Percentiles rank a stretch among this genome's conserved stretches.
phyloP scores from a whole-genome alignment of 1,140 invertebrate species.

The Tetranychus urticae region DNA sequence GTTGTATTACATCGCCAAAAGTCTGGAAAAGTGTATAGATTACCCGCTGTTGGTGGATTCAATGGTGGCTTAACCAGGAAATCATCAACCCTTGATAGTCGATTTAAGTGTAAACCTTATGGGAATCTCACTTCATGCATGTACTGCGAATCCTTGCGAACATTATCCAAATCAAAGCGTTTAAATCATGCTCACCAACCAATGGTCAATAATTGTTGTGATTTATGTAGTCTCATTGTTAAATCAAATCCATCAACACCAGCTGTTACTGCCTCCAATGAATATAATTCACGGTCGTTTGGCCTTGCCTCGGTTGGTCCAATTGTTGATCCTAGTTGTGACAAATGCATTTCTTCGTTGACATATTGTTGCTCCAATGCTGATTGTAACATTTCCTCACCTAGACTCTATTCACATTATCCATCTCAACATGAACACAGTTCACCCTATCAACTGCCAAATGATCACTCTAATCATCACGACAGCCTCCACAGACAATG shows the following conservation, averaged over 20 bases:
- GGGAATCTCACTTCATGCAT: no score
- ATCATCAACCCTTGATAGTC: no score
- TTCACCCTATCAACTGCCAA: not conserved
- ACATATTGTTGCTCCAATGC: not conserved
- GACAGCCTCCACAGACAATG: not conserved
- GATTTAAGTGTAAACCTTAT: no score
- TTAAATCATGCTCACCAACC: not conserved
- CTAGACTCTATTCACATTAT: not conserved
- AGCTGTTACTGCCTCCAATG: not conserved
- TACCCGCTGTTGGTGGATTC: no score
- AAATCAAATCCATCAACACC: not conserved
- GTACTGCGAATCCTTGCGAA: no score
- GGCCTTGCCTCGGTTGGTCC: not conserved
- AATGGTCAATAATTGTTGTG: not conserved
- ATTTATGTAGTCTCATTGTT: not conserved
- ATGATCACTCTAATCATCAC: not conserved
- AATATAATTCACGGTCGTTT: not conserved
- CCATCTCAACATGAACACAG: not conserved
- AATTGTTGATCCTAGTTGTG: not conserved
- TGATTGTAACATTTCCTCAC: not conserved
- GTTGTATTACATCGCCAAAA: no score
- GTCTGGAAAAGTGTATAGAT: no score
- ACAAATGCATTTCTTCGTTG: not conserved
- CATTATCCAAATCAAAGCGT: no score
- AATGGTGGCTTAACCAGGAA: no score